These are phyloP conservation scores for Proisotoma minuta DNA, from an alignment of 2,888 invertebrate genomes.

Conservation along the genomic window DNA sequence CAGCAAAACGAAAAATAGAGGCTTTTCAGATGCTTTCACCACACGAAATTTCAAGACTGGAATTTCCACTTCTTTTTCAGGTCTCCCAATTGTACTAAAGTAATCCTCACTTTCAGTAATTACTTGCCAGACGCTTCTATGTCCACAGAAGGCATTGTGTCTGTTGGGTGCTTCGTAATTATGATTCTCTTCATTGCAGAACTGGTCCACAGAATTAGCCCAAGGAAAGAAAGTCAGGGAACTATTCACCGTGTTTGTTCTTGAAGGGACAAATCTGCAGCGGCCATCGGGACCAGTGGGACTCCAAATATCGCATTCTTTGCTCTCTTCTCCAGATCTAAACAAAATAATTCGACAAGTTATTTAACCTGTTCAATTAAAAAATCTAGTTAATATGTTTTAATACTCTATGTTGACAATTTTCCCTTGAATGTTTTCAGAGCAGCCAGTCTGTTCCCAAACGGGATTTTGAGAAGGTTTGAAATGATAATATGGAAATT, in stretches of 20 bases:
- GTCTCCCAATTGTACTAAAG: conserved; percentile 8
- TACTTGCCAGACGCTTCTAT: conserved; percentile 40
- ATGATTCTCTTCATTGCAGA: conserved; percentile 61
- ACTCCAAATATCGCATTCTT: conserved; percentile 10
- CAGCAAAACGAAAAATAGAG: conserved; percentile 28
- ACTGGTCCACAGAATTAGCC: conserved; percentile 48
- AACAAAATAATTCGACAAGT: no score
- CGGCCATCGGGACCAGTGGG: conserved; percentile 12
- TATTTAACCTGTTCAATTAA: no score
- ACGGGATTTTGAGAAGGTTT: conserved; percentile 13
- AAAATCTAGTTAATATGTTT: no score
- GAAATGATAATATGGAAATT: conserved; percentile 39
- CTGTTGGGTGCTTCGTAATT: conserved; percentile 61
- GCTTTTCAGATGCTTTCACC: conserved; percentile 18
- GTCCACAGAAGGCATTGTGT: conserved; percentile 54
- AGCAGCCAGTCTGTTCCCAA: conserved; percentile 33
- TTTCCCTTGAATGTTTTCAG: background rate
- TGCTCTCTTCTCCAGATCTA: conserved; percentile 17
- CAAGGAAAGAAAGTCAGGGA: conserved; percentile 42
- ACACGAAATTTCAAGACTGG: conserved; percentile 9
- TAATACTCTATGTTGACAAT: conserved; percentile 4
- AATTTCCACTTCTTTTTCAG: conserved; percentile 5
- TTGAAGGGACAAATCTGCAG: conserved; percentile 29
- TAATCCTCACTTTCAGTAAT: conserved; percentile 33
- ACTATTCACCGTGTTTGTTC: conserved; percentile 18